Evolutionary conservation across 2,888 invertebrate species (phyloP), one percentile per base, ranked within the genome.

Genomic region (Latrodectus hesperus): DNA sequence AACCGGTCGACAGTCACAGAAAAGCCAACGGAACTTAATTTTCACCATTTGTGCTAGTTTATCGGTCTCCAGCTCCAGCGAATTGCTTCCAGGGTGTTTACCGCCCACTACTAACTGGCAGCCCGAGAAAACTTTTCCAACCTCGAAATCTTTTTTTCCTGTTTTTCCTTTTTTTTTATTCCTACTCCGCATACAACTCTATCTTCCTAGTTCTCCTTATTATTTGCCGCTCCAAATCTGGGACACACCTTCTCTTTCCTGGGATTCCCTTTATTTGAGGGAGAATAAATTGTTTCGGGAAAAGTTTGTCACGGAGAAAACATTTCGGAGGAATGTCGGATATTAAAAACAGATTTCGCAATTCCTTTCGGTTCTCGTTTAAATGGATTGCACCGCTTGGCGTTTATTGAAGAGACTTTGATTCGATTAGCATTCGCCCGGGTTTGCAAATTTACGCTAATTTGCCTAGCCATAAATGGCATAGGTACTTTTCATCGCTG

Each of bases 311-410:
- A 51, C 51, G 74, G 68, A 52, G 80, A 87, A 87, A 87, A 87
- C 86, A 87, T 87, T 81, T 86, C 80, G 79, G n/a, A 53, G 86
- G 86, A 87, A 87, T 87, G 86, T 76, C 65, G 76, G 86, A 81
- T 87, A 87, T 87, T 87, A 87, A 87, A 87, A 87, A 87, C 86
- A 87, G 86, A 87, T 87, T 82, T 87, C 81, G 86, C 70, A 70
- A 74, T 81, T 60, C 60, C 60, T 60, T 81, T 81, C 81, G 74
- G 17, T 53, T 73, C 73, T 55, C 65, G 68, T 53, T 77, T 77
- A 77, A 53, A 68, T 49, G 53, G 75, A 53, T 83, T 71, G 49
- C 53, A 60, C 16, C 26, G 9, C 73, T 60, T 72, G 71, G 51
- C 73, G 60, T 81, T 80, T 86, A 86, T 86, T 86, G 85, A 71